Base-by-base conservation (phyloP, 1,140 invertebrate genomes). In the Magallana gigas region DNA sequence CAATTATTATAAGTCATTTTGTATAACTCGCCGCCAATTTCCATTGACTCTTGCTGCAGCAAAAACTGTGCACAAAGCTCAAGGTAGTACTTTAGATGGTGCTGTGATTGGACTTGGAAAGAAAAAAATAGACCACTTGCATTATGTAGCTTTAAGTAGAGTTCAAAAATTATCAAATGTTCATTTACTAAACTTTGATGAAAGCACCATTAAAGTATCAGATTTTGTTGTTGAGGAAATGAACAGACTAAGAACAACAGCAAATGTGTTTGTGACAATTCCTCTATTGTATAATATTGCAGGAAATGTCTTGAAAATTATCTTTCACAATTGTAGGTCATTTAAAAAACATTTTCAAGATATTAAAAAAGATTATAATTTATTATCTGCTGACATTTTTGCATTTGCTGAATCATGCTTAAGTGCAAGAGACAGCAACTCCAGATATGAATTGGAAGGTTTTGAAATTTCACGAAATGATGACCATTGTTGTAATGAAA, bases 71-170 rank as follows among this genome's bases (percentile, higher is more conserved):
- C 88, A 89, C 62, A 89, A 87, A 56, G 83, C 88, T 11, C 88
- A 89, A 81, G 88, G 85, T 8, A 68, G 81, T 12, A 89, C 88
- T 59, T 80, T 89, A 59, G 64, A 59, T 36, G 58, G 18, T 56
- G 88, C 48, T 57, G 88, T 89, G n/a, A 48, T 89, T 5, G 18
- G 87, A 18, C 85, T 89, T 57, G 71, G 85, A 68, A 23, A 8
- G 23, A 84, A 83, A 57, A 87, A 87, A 85, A 80, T 60, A 57
- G 83, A 84, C 9, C 85, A 89, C 12, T 87, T 87, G 48, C 85
- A 89, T 82, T 89, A 89, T 87, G 88, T 89, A 83, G 88, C 18
- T 62, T 18, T 89, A 12, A 89, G 85, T 60, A 36, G 88, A 23
- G 88, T 89, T 60, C 58, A 12, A 36, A 81, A 85, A 60, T n/a